Percentiles rank a stretch among this genome's conserved stretches.
phyloP scores from a whole-genome alignment of 2,797 vertebrate species.

The Aphelocoma californica region DNA sequence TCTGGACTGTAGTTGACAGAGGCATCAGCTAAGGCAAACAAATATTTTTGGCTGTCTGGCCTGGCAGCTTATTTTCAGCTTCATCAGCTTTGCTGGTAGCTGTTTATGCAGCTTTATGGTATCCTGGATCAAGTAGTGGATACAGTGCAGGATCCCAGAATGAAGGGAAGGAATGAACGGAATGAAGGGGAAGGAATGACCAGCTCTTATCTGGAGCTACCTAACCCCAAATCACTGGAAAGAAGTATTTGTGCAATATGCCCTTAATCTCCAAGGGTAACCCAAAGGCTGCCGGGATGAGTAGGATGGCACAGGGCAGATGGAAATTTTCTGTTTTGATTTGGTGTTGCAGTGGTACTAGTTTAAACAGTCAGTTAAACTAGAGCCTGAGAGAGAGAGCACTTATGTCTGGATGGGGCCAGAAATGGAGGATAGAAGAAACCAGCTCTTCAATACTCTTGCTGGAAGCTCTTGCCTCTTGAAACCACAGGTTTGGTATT shows the following conservation, averaged over 20 bases:
- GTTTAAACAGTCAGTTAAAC: neutral
- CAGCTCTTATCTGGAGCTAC: neutral
- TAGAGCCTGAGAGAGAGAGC: neutral
- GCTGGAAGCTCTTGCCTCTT: neutral
- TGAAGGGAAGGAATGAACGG: neutral
- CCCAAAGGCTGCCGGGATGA: neutral
- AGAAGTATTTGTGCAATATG: neutral
- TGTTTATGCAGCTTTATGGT: neutral
- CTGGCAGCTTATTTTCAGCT: neutral
- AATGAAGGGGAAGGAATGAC: neutral
- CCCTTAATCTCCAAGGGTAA: neutral
- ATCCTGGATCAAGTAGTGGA: neutral
- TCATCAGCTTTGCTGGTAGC: neutral
- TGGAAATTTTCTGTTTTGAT: neutral
- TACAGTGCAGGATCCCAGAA: neutral
- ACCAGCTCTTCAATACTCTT: neutral
- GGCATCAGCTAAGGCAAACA: neutral
- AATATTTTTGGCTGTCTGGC: neutral
- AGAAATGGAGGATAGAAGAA: neutral
- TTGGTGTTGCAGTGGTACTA: neutral
- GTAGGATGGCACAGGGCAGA: neutral
- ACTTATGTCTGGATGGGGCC: fast-evolving
- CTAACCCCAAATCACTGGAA: neutral
- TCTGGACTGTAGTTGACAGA: neutral
- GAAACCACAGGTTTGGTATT: neutral